phyloP scores from a whole-genome alignment of 2,797 vertebrate species.

The Chromis chromis region DNA sequence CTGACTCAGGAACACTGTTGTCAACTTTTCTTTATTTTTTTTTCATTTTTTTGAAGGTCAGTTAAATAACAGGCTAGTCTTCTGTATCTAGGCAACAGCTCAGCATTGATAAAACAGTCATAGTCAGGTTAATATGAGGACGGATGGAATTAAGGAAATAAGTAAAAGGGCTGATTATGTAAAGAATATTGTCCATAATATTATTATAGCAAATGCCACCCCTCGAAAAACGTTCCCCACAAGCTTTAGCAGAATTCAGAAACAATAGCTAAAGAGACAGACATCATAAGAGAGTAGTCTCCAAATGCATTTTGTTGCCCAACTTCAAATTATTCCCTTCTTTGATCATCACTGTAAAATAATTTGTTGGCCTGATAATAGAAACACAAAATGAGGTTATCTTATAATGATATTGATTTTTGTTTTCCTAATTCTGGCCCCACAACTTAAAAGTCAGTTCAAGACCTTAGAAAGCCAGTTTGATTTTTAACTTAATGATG shows the following conservation, averaged over 20 bases:
- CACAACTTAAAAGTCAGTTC: background rate
- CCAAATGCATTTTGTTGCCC: background rate
- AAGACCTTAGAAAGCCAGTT: background rate
- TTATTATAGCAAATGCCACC: background rate
- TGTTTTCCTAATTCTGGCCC: background rate
- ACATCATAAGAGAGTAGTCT: conserved; percentile 9
- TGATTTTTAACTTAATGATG: background rate
- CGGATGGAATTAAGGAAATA: conserved; percentile 24
- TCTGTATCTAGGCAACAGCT: conserved; percentile 70
- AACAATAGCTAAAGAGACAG: background rate
- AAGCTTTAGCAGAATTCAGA: conserved; percentile 1
- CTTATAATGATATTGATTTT: background rate
- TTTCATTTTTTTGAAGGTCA: conserved; percentile 59
- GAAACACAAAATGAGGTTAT: background rate
- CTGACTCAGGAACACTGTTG: conserved; percentile 13
- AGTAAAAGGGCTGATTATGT: conserved; percentile 10
- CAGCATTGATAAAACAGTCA: conserved; percentile 43
- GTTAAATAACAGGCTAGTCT: conserved; percentile 58
- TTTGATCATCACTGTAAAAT: conserved; percentile 1
- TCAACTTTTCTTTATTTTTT: background rate
- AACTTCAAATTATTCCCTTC: background rate
- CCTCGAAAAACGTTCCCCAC: too few relatives aligned
- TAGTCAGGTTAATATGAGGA: conserved; percentile 36
- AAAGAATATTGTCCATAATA: background rate
- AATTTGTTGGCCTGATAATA: background rate